Conservation (phyloP, 2,888 invertebrate species). For the Selenia dentaria region DNA sequence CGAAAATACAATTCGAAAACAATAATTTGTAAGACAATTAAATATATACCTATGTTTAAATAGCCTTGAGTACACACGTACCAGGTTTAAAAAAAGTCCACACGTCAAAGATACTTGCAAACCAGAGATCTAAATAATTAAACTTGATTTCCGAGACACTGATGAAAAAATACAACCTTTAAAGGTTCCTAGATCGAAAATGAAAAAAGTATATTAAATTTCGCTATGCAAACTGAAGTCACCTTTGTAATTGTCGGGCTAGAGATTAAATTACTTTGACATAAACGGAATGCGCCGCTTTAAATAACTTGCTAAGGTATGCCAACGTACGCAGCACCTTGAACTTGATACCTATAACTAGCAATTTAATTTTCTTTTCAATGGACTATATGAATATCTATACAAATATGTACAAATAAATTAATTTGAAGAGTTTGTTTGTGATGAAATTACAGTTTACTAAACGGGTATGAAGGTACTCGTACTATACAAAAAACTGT, state of each 20-base stretch:
- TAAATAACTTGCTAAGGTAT: slow-evolving; percentile 46
- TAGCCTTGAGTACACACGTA: slow-evolving; percentile 49
- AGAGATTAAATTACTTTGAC: slow-evolving; percentile 31
- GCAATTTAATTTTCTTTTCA: slow-evolving; percentile 37
- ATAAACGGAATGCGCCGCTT: slow-evolving; percentile 19
- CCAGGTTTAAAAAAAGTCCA: slow-evolving; percentile 41
- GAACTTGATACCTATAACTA: slow-evolving; percentile 50
- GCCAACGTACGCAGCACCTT: slow-evolving; percentile 44
- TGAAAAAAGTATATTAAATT: slow-evolving; percentile 41
- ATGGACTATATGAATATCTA: slow-evolving; percentile 7
- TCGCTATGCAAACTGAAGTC: slow-evolving; percentile 36
- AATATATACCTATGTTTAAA: too few relatives aligned
- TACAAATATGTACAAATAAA: too few relatives aligned
- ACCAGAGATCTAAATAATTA: slow-evolving; percentile 56
- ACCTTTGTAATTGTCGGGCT: slow-evolving; percentile 37
- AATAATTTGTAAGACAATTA: too few relatives aligned
- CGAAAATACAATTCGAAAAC: too few relatives aligned
- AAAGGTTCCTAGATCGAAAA: slow-evolving; percentile 65
- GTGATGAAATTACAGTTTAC: too few relatives aligned
- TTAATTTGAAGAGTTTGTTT: too few relatives aligned
- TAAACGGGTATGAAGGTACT: too few relatives aligned
- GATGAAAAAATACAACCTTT: slow-evolving; percentile 60
- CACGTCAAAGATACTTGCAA: slow-evolving; percentile 45
- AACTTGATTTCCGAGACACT: slow-evolving; percentile 60
- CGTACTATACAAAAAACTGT: too few relatives aligned